A percentile compares a stretch with the other conserved stretches of the same genome.
These are phyloP conservation scores for Aurelia aurita complex sp. Pacific DNA, from an alignment of 30 jellyfish, hydroid and myxozoan genomes.

Conservation along the genomic window DNA sequence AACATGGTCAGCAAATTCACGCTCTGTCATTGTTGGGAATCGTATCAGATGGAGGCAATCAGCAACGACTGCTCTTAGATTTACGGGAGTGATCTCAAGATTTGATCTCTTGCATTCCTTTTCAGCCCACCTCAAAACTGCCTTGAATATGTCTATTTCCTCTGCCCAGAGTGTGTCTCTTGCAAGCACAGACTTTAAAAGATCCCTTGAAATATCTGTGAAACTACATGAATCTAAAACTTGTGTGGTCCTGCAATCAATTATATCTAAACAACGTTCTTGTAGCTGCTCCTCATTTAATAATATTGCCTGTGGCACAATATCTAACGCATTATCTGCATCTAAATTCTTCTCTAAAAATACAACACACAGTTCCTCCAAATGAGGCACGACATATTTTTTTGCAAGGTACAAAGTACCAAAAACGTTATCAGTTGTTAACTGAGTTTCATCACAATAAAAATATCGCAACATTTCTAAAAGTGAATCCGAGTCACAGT, in stretches of 20 bases:
- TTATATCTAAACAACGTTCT: slow-evolving; percentile 70
- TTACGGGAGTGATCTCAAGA: slow-evolving; percentile 26
- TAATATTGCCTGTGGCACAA: slow-evolving; percentile 67
- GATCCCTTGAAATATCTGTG: slow-evolving; percentile 56
- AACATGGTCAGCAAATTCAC: slow-evolving; percentile 82
- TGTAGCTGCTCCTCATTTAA: slow-evolving; percentile 63
- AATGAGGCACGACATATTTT: slow-evolving; percentile 66
- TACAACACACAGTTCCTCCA: slow-evolving; percentile 66
- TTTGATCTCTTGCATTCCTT: slow-evolving; percentile 52
- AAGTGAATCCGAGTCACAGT: slow-evolving; percentile 58
- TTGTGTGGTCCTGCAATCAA: slow-evolving; percentile 75
- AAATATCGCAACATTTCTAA: slow-evolving; percentile 66
- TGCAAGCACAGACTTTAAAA: slow-evolving; percentile 49
- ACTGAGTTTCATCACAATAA: slow-evolving; percentile 64
- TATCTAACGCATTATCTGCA: slow-evolving; percentile 76
- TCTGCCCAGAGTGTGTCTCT: slow-evolving; percentile 83
- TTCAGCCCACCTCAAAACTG: slow-evolving; percentile 77
- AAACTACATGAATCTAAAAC: slow-evolving; percentile 69
- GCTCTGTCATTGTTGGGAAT: slow-evolving; percentile 78
- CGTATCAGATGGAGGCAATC: slow-evolving; percentile 63
- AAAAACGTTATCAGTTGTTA: slow-evolving; percentile 65
- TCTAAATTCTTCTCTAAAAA: slow-evolving; percentile 68
- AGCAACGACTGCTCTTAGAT: slow-evolving; percentile 50
- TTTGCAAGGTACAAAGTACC: slow-evolving; percentile 76
- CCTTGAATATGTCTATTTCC: slow-evolving; percentile 73